Evolutionary conservation across 2,888 invertebrate species (phyloP).

Genomic region (Aphrophora alni): DNA sequence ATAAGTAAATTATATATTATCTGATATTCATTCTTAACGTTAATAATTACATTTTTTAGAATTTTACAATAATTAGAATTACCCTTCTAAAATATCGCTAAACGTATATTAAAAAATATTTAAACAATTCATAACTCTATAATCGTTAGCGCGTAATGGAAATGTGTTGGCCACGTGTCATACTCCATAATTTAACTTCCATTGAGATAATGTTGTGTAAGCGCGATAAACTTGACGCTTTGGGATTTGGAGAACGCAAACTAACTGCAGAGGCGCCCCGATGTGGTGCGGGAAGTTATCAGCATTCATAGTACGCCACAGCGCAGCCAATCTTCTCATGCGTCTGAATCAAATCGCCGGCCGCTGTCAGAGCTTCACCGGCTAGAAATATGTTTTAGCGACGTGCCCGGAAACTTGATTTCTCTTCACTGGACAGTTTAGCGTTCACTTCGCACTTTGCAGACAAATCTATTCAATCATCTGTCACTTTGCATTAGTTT

Average conservation of each 20-base stretch:
- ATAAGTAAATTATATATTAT: too few species aligned
- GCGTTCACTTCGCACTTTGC: not conserved
- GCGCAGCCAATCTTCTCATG: not conserved
- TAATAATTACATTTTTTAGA: too few species aligned
- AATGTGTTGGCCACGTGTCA: not conserved
- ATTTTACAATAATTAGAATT: too few species aligned
- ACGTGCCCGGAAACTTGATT: not conserved
- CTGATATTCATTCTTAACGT: too few species aligned
- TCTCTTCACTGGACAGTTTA: not conserved
- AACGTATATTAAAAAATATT: too few species aligned
- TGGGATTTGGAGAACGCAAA: not conserved
- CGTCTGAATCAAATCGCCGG: not conserved
- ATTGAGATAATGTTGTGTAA: not conserved
- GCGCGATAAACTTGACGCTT: constrained; percentile 3
- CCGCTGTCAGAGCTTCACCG: not conserved
- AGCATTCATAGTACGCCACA: not conserved
- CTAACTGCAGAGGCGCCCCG: not conserved
- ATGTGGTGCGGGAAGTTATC: not conserved
- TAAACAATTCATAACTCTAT: too few species aligned
- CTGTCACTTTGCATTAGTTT: not conserved
- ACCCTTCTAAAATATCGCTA: too few species aligned
- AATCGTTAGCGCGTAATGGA: too few species aligned
- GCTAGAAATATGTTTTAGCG: not conserved
- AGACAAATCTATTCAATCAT: not conserved
- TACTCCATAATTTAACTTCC: not conserved